These are phyloP conservation scores for Anarrhichthys ocellatus DNA, from an alignment of 2,113 vertebrate species.

Conservation along the genomic window DNA sequence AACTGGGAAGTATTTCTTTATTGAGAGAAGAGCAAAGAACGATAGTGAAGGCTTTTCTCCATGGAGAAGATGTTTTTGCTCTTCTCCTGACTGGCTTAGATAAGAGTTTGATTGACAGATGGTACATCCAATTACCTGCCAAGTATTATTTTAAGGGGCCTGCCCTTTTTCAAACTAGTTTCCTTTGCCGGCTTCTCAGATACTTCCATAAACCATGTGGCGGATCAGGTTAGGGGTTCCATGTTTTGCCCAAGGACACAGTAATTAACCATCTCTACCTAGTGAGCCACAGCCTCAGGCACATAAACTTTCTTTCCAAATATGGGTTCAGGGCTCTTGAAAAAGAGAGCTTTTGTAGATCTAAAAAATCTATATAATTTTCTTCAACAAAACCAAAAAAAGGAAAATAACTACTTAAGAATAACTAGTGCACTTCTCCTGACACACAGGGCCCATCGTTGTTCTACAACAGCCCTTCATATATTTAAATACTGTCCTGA, in stretches of 20 bases:
- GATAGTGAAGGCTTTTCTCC: too few species aligned
- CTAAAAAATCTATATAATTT: neutral
- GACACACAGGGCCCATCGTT: neutral
- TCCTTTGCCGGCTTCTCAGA: neutral
- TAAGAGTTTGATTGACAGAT: too few species aligned
- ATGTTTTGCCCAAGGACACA: conserved; percentile 1
- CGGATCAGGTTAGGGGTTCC: too few species aligned
- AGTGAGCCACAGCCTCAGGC: neutral
- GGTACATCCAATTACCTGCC: too few species aligned
- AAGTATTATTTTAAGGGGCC: neutral
- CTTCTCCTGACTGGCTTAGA: neutral
- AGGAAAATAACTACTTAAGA: neutral
- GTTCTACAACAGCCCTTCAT: neutral
- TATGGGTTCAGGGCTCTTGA: neutral
- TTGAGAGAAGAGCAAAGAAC: too few species aligned
- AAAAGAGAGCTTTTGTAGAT: neutral
- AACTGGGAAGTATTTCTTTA: too few species aligned
- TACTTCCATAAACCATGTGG: neutral
- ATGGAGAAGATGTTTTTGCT: neutral
- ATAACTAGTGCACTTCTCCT: neutral
- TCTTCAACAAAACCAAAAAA: neutral
- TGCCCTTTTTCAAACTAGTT: neutral
- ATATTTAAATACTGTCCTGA: conserved; percentile 29
- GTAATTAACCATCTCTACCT: neutral
- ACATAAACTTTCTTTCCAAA: neutral